Base-by-base conservation (phyloP, 2,888 invertebrate species). In the Molanna angustata region DNA sequence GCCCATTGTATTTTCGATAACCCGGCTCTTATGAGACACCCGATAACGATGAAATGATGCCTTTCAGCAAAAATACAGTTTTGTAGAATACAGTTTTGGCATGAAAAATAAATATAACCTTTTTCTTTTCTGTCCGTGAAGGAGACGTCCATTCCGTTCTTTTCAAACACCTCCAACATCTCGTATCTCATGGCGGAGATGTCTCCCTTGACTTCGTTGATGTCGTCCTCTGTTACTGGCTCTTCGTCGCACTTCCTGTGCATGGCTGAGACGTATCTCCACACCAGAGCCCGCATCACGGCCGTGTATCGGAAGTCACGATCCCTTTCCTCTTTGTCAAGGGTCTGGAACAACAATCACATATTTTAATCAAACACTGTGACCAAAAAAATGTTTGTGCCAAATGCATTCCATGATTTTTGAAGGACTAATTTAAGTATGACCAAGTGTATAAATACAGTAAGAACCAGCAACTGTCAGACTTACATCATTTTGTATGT, bases 131-230 rank as follows among this genome's bases (percentile, higher is more conserved):
- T 81, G 57, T 86, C 83, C 14, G 84, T 86, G 35, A 80, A 81
- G 0, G 86, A 85, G 1, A 88, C 84, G 66, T 92, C 88, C 87
- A 92, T 85, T 35, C 94, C 94, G 64, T 93, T 95, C 67, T 81
- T 87, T 59, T 85, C 84, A 42, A 96, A 83, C 22, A 96, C 89
- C 62, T 95, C 94, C 1, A 96, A 75, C 60, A 97, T 79, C 67
- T 97, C 95, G 66, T 90, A 96, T 60, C 94, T 82, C 77, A 96
- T 86, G 0, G 94, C 84, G 0, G 94, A 93, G 35, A 97, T 88
- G 64, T 96, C 96, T 63, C 90, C 89, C 69, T 96, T 96, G 21
- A 97, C 83, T 72, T 96, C 96, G 64, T 94, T 95, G 56, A 97
- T 80, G 65, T 93, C 90, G 62, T 97, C 96, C 68, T 96, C 96